Evolutionary conservation across 2,888 invertebrate genomes (phyloP).

Genomic region (Byasa hedistus): DNA sequence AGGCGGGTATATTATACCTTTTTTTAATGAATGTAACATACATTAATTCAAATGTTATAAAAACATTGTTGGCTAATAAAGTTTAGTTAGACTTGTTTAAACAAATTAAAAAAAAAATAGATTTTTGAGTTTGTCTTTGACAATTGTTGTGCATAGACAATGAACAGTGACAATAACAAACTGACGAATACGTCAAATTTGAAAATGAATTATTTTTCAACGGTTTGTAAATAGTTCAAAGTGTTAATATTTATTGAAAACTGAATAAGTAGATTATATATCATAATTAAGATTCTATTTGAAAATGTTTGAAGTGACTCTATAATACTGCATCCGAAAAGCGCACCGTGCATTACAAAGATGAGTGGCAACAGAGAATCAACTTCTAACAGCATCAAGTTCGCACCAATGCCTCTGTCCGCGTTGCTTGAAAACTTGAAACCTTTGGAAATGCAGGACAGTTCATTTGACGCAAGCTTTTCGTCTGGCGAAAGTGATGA

Average conservation of each 20-base stretch:
- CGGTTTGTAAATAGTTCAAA: constrained; percentile 13
- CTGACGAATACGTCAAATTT: constrained; percentile 5
- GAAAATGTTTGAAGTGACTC: too few relatives aligned
- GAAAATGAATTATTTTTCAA: constrained; percentile 18
- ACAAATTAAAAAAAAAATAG: too few relatives aligned
- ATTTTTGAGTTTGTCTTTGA: too few relatives aligned
- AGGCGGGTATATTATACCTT: too few relatives aligned
- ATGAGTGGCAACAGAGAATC: constrained; percentile 66
- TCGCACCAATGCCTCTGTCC: constrained; percentile 72
- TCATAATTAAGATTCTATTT: neutral
- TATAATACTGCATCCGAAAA: too few relatives aligned
- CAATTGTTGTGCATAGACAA: too few relatives aligned
- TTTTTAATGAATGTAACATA: too few relatives aligned
- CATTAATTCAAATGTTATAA: too few relatives aligned
- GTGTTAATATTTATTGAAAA: neutral
- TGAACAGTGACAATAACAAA: neutral
- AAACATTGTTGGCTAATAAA: too few relatives aligned
- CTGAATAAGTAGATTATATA: neutral
- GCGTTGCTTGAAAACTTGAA: constrained; percentile 66
- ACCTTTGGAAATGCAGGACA: constrained; percentile 52
- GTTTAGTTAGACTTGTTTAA: too few relatives aligned
- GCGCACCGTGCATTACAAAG: constrained; percentile 25
- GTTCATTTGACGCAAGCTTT: constrained; percentile 57
- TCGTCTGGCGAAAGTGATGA: constrained; percentile 64
- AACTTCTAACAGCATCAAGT: constrained; percentile 67